A percentile compares a stretch with the other conserved stretches of the same genome.
Conservation (phyloP, 2,888 invertebrate species). For the Agrochola macilenta region DNA sequence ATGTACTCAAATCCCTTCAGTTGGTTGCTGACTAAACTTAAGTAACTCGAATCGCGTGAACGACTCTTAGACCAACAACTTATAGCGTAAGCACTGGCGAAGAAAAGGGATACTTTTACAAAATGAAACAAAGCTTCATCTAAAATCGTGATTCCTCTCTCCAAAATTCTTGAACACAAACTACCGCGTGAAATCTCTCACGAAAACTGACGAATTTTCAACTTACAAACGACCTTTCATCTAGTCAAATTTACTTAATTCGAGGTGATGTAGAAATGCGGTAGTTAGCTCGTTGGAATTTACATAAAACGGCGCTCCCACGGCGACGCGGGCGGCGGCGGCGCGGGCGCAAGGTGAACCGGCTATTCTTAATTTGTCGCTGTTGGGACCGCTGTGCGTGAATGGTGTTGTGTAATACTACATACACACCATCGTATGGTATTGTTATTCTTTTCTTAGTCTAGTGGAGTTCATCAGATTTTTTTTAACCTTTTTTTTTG, state of each 20-base stretch:
- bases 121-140: neutral
- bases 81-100: neutral
- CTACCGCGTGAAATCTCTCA: constrained; percentile 44
- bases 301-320: constrained; percentile 86
- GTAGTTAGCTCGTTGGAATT: constrained; percentile 81
- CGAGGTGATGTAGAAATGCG: constrained; percentile 80
- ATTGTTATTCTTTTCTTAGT: constrained; percentile 37
- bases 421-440: constrained; percentile 59
- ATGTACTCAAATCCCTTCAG: neutral
- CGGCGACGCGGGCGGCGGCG: constrained; percentile 74
- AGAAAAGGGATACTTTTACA: neutral
- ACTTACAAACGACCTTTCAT: constrained; percentile 62
- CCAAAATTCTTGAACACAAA: constrained; percentile 19
- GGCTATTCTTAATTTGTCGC: constrained; percentile 85
- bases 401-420: constrained; percentile 75
- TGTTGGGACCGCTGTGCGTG: constrained; percentile 68
- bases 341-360: constrained; percentile 85
- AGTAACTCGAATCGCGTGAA: neutral
- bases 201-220: constrained; percentile 41
- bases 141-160: constrained; percentile 19
- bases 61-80: neutral
- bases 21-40: neutral
- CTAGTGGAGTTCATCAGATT: neutral
- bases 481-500: neutral
- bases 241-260: constrained; percentile 66